A percentile compares a stretch with the other conserved stretches of the same genome.
Evolutionary conservation across 2,797 vertebrate species (phyloP).

Genomic region (Artibeus jamaicensis): DNA sequence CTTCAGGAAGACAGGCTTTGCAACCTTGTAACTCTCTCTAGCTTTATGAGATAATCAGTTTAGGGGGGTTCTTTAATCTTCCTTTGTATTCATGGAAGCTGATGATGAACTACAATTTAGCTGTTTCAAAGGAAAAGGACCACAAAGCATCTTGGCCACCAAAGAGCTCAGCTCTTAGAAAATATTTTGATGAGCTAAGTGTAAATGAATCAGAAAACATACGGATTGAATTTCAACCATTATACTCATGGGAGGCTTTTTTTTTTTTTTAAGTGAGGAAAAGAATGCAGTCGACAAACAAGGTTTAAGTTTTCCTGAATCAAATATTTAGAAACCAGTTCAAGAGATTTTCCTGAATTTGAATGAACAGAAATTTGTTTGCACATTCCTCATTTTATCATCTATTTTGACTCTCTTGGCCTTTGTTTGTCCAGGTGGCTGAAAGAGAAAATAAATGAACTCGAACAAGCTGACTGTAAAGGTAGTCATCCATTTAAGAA

Average conservation of each 20-base stretch:
- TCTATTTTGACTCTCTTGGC: background rate
- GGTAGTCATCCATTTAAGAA: slow-evolving; percentile 14
- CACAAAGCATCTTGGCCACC: slow-evolving; percentile 47
- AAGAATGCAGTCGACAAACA: slow-evolving; percentile 48
- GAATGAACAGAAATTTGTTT: background rate
- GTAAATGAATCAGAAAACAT: slow-evolving; percentile 66
- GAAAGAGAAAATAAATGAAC: background rate
- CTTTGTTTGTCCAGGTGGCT: background rate
- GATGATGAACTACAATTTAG: slow-evolving; percentile 26
- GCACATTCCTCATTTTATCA: background rate
- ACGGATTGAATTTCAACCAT: slow-evolving; percentile 57
- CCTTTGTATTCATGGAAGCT: slow-evolving; percentile 5
- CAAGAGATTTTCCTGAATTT: background rate
- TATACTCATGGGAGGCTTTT: background rate
- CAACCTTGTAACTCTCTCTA: background rate
- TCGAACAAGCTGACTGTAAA: background rate
- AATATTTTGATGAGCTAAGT: slow-evolving; percentile 72
- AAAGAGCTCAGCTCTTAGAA: slow-evolving; percentile 55
- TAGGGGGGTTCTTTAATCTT: background rate
- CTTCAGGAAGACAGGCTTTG: background rate
- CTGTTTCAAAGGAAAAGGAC: slow-evolving; percentile 44
- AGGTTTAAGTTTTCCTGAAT: slow-evolving; percentile 58
- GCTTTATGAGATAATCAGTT: slow-evolving; percentile 23
- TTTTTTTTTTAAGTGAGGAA: background rate
- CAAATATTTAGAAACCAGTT: slow-evolving; percentile 47